Evolutionary conservation across 2,888 invertebrate species (phyloP).

Genomic region (Eugnorisma glareosa): DNA sequence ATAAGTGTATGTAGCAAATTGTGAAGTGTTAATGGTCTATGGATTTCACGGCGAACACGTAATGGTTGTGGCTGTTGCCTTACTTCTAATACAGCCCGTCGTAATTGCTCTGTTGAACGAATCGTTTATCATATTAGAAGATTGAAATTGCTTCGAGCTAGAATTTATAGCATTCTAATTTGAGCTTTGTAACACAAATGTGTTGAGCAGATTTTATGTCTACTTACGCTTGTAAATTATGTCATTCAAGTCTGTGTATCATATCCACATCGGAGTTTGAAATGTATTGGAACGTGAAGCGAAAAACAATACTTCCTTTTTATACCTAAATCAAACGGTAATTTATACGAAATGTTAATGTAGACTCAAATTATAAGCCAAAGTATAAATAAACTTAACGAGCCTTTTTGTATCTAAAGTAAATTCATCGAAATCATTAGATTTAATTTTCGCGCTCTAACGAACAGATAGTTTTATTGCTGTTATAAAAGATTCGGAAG

Average conservation of each 20-base stretch:
- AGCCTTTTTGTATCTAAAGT: constrained; percentile 8
- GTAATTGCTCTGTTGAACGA: constrained; percentile 87
- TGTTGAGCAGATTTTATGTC: constrained; percentile 63
- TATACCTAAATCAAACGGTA: background rate
- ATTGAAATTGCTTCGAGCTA: constrained; percentile 79
- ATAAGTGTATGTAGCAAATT: constrained; percentile 73
- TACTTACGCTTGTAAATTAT: constrained; percentile 54
- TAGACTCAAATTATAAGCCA: constrained; percentile 13
- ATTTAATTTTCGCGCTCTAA: constrained; percentile 50
- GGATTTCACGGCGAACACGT: constrained; percentile 79
- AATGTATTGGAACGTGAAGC: background rate
- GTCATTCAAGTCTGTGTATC: constrained; percentile 21
- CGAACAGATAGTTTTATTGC: constrained; percentile 45
- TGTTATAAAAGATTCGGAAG: constrained; percentile 37
- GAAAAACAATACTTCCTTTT: background rate
- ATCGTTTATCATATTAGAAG: constrained; percentile 86
- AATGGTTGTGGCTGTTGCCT: constrained; percentile 73
- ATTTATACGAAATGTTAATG: background rate
- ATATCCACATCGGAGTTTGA: background rate
- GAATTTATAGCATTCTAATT: constrained; percentile 78
- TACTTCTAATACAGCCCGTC: constrained; percentile 74
- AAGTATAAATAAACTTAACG: constrained; percentile 6
- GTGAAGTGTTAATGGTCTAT: constrained; percentile 80
- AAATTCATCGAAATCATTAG: constrained; percentile 24
- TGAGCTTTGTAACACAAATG: constrained; percentile 73